A percentile compares a stretch with the other conserved stretches of the same genome.
Evolutionary conservation across 2,888 invertebrate species (phyloP).

Genomic region (Mechanitis mazaeus): DNA sequence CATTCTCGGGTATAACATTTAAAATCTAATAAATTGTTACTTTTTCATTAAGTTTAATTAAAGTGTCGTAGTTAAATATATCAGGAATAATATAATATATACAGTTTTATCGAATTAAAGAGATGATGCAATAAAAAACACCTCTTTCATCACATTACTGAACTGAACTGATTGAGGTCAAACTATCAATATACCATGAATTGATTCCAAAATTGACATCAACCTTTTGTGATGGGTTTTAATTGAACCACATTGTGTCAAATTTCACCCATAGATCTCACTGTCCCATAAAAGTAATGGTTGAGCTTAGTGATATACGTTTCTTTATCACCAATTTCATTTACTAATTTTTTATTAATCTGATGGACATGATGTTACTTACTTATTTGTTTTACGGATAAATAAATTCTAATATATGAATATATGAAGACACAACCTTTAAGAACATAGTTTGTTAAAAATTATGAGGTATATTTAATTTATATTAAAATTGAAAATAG

Average conservation of each 20-base stretch:
- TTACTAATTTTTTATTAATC: neutral
- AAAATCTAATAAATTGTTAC: too few relatives aligned
- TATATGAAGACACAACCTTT: neutral
- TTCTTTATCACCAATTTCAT: neutral
- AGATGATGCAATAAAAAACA: slow-evolving; percentile 65
- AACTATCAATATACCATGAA: slow-evolving; percentile 24
- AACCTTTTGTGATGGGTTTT: slow-evolving; percentile 4
- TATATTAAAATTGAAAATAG: neutral
- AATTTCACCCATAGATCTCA: neutral
- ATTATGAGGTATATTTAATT: neutral
- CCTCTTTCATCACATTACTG: slow-evolving; percentile 50
- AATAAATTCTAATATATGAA: neutral
- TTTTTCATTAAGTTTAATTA: too few relatives aligned
- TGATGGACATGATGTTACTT: neutral
- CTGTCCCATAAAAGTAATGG: neutral
- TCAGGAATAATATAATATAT: too few relatives aligned
- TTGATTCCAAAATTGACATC: slow-evolving; percentile 16
- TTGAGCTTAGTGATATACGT: neutral
- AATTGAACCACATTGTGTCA: neutral
- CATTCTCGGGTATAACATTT: too few relatives aligned
- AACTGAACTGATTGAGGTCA: slow-evolving; percentile 12
- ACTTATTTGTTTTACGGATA: neutral
- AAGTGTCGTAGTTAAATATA: too few relatives aligned
- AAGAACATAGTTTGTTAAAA: neutral
- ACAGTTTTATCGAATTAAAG: neutral